These are phyloP conservation scores for Cyclophora punctaria DNA, from an alignment of 2,888 invertebrate genomes.

Conservation along the genomic window DNA sequence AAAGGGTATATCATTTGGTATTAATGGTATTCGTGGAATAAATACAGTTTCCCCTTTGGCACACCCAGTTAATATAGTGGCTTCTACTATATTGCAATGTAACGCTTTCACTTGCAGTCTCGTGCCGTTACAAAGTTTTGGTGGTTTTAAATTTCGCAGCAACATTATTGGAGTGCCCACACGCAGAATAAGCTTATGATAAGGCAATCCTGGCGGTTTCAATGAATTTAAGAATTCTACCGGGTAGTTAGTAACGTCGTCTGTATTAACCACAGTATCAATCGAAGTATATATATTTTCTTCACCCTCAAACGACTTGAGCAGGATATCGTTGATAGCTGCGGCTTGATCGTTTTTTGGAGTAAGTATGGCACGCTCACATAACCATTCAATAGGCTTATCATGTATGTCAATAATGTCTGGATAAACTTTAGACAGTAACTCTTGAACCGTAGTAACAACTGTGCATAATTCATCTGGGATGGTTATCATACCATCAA, in stretches of 20 bases:
- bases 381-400: slow-evolving; percentile 10
- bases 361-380: slow-evolving; percentile 17
- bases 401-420: slow-evolving; percentile 16
- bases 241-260: slow-evolving; percentile 17
- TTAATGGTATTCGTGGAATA: background rate
- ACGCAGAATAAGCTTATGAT: slow-evolving; percentile 1
- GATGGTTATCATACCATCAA: slow-evolving; percentile 18
- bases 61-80: background rate
- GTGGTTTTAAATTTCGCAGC: too few relatives aligned
- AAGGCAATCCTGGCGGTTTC: slow-evolving; percentile 15
- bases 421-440: slow-evolving; percentile 15
- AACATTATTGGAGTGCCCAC: too few relatives aligned
- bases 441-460: slow-evolving; percentile 13
- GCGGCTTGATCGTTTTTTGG: slow-evolving; percentile 15
- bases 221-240: slow-evolving; percentile 21
- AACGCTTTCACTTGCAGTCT: too few relatives aligned
- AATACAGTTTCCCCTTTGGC: background rate
- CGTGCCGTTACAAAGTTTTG: too few relatives aligned
- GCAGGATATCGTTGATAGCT: slow-evolving; percentile 8
- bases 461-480: slow-evolving; percentile 15
- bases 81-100: background rate
- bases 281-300: slow-evolving; percentile 7
- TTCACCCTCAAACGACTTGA: slow-evolving; percentile 4
- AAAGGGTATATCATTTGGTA: background rate
- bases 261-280: slow-evolving; percentile 12